These are phyloP conservation scores for Lepidurus couesii DNA, from an alignment of 1,140 invertebrate species.

Conservation along the genomic window DNA sequence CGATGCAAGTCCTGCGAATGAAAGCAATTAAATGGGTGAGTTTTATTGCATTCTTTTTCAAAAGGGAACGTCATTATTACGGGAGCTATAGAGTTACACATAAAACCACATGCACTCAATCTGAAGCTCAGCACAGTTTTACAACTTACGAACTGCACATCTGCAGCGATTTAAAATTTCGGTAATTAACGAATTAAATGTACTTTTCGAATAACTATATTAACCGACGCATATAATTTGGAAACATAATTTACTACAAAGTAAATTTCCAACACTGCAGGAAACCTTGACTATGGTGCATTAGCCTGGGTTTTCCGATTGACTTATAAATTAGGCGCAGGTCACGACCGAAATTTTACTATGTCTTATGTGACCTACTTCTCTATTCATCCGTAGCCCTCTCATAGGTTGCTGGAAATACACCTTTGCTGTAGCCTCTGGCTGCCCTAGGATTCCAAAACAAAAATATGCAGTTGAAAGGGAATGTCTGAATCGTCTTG, in stretches of 20 bases:
- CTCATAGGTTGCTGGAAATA: not conserved
- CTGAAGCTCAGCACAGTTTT: no score
- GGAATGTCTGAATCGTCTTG: not conserved
- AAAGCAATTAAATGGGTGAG: slow-evolving; percentile 1
- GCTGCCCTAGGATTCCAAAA: not conserved
- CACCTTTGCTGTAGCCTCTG: not conserved
- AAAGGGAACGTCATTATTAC: no score
- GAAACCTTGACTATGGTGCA: not conserved
- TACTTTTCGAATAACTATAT: not conserved
- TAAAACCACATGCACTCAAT: no score
- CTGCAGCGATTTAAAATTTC: no score
- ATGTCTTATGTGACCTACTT: not conserved
- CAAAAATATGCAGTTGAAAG: slow-evolving; percentile 1
- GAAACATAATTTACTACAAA: not conserved
- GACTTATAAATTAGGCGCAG: not conserved
- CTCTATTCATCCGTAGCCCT: not conserved
- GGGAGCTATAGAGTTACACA: no score
- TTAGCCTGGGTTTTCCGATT: not conserved
- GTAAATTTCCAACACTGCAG: not conserved
- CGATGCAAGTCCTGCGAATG: slow-evolving; percentile 63
- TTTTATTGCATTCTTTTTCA: no score
- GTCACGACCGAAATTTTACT: not conserved
- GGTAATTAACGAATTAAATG: not conserved
- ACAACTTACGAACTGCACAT: not conserved
- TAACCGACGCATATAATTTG: not conserved